Base-by-base conservation (phyloP, 2,113 vertebrate species). In the Syngnathoides biaculeatus region DNA sequence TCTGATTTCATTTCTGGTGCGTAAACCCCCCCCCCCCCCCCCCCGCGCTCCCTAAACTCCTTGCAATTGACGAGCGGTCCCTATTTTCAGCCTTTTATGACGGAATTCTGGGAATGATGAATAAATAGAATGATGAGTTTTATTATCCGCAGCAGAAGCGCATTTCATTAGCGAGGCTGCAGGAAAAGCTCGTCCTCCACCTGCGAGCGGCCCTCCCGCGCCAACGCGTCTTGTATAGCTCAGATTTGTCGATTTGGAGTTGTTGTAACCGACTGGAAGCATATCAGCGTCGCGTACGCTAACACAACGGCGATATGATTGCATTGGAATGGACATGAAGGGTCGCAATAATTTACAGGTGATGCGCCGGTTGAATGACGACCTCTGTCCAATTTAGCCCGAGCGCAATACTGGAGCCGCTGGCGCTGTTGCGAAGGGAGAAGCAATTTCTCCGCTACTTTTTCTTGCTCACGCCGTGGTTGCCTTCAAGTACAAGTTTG, bases 321-420 rank as follows among this genome's bases (percentile, higher is more conserved):
- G 87, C 86, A 87, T 89, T 74, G 84, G 81, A 89, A 90, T 77
- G 85, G 87, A 90, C 87, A 90, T 87, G 84, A 88, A 90, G 88
- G 86, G 69, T 87, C 89, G 90, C 83, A 89, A 90, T 93, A 90
- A 93, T 92, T 90, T 92, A 91, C 89, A 90, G 91, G 90, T 90
- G 87, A 92, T 90, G 86, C 87, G 82, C 80, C 74, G 75, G 74
- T 89, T 88, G 90, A 89, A 90, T 91, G 83, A 84, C 75, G 85
- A 84, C 74, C 72, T 69, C 81, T 76, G 85, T 87, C 86, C 89
- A 88, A 91, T 92, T 88, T 91, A 87, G 84, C 84, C 79, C 83
- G 77, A 77, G 82, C 73, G 64, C 83, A 88, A 90, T 89, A 90
- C 89, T 91, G 84, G 89, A 86, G 77, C 75, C 82, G 86, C 82